A percentile compares a stretch with the other conserved stretches of the same genome.
These are phyloP conservation scores for Drosophila pseudoobscura DNA, from an alignment of 1,140 invertebrate species.

Conservation along the genomic window DNA sequence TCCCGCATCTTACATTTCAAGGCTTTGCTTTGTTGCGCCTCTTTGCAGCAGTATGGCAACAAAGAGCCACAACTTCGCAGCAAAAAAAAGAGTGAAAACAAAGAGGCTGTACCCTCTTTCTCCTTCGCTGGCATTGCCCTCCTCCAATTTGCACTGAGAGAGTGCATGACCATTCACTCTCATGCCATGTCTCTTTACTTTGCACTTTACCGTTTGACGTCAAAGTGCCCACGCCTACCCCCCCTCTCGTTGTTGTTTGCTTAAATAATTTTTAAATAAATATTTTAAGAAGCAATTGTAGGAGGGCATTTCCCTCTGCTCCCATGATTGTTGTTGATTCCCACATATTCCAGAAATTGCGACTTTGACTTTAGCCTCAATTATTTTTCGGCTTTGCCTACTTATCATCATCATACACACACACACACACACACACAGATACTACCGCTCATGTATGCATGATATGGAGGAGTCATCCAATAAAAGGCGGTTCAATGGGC, in stretches of 20 bases:
- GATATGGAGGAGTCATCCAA: conserved; percentile 53
- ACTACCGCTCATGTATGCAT: conserved; percentile 17
- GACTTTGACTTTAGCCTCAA: conserved; percentile 66
- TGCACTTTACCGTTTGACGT: conserved; percentile 70
- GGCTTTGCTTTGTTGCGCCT: conserved; percentile 64
- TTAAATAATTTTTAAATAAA: conserved; percentile 59
- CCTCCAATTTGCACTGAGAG: background rate
- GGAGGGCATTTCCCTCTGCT: conserved; percentile 70
- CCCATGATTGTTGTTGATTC: conserved; percentile 1
- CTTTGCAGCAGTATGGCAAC: conserved; percentile 49
- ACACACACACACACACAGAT: conserved; percentile 13
- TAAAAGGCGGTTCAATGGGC: conserved; percentile 75
- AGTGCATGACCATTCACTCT: conserved; percentile 31
- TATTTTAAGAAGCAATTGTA: conserved; percentile 51
- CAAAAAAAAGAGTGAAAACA: conserved; percentile 35
- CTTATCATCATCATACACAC: conserved; percentile 52
- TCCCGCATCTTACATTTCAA: conserved; percentile 57
- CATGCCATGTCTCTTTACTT: conserved; percentile 56
- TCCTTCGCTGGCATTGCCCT: background rate
- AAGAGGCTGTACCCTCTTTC: conserved; percentile 23
- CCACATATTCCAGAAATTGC: conserved; percentile 69
- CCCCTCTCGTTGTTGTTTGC: conserved; percentile 35
- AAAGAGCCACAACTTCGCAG: conserved; percentile 66
- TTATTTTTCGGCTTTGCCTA: conserved; percentile 44
- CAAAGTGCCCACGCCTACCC: conserved; percentile 48